Conservation (phyloP, 2,113 vertebrate genomes). For the Brachypodius melanocephalos region DNA sequence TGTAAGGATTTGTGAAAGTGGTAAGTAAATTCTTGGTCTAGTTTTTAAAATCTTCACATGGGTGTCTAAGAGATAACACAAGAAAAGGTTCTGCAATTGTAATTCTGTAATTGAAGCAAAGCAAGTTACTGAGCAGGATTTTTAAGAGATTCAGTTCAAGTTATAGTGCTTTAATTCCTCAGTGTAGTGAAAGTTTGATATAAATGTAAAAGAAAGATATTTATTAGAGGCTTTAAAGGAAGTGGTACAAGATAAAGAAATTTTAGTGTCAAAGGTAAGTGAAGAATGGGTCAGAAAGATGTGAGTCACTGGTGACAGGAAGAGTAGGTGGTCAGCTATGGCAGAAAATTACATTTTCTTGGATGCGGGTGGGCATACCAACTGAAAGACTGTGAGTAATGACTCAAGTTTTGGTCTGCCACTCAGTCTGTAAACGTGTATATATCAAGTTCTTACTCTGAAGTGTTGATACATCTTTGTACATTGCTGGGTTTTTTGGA, state of each 20-base stretch:
- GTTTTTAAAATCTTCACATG: background rate
- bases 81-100: background rate
- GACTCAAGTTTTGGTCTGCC: slow-evolving; percentile 38
- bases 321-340: background rate
- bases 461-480: background rate
- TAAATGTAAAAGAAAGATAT: background rate
- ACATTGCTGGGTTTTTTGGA: background rate
- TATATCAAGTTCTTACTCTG: background rate
- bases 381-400: slow-evolving; percentile 21
- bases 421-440: background rate
- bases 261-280: background rate
- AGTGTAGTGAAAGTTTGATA: background rate
- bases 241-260: background rate
- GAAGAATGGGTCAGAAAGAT: background rate
- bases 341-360: background rate
- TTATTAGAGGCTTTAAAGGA: background rate
- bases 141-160: background rate
- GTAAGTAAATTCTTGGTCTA: background rate
- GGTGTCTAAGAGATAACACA: background rate
- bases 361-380: background rate
- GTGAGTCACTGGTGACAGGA: background rate
- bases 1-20: background rate
- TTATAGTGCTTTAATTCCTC: background rate
- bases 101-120: background rate
- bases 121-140: background rate